phyloP scores from a whole-genome alignment of 2,888 invertebrate genomes.

The Hypena proboscidalis region DNA sequence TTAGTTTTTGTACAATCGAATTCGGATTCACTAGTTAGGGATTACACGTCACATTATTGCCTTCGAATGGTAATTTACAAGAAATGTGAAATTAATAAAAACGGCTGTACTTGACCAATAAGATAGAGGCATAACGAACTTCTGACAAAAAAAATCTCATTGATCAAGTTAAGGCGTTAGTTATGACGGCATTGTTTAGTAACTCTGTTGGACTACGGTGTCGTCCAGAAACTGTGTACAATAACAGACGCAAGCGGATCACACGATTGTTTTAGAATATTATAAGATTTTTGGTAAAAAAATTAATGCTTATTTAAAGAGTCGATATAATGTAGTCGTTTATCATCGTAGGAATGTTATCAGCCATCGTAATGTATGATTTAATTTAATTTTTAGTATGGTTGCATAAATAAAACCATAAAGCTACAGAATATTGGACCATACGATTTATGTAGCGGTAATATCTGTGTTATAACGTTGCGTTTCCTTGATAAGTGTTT shows the following conservation, averaged over 20 bases:
- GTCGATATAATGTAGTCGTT: constrained; percentile 55
- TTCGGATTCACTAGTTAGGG: constrained; percentile 72
- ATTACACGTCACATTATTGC: constrained; percentile 59
- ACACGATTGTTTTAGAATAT: constrained; percentile 49
- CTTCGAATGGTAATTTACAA: constrained; percentile 48
- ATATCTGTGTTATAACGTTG: constrained; percentile 51
- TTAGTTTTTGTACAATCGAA: constrained; percentile 78
- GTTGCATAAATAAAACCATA: constrained; percentile 37
- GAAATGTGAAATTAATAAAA: constrained; percentile 21
- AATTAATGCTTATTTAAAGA: constrained; percentile 56
- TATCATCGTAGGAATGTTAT: constrained; percentile 53
- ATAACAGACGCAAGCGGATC: constrained; percentile 43
- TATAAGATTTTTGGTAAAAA: constrained; percentile 50
- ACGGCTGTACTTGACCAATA: too few relatives aligned
- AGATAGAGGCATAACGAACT: too few relatives aligned
- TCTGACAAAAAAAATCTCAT: too few relatives aligned
- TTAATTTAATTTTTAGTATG: constrained; percentile 36
- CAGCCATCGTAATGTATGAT: constrained; percentile 31
- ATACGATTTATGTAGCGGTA: constrained; percentile 37
- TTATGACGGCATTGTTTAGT: neutral
- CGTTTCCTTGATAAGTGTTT: constrained; percentile 59
- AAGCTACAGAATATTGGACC: constrained; percentile 41
- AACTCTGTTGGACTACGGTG: constrained; percentile 20
- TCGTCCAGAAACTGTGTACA: constrained; percentile 40
- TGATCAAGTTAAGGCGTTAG: too few relatives aligned